Evolutionary conservation across 2,888 invertebrate species (phyloP), one percentile per base, ranked within the genome.

Genomic region (Celastrina argiolus): DNA sequence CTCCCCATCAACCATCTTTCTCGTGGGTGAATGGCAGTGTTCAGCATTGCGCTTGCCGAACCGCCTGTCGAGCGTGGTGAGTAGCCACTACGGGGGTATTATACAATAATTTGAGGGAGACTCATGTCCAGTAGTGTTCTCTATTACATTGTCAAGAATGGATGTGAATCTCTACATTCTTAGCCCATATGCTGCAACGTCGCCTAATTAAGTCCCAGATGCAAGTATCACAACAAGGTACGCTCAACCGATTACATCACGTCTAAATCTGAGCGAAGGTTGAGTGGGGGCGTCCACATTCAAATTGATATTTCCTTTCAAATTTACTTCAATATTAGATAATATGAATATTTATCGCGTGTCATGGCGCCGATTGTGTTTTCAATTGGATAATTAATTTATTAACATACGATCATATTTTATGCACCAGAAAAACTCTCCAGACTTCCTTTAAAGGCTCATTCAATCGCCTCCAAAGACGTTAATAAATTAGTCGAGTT

Each of bases 291-390:
- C 87, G 88, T 85, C 81, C 79, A 81, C 83, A 85, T 88, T 87
- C 86, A 85, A 83, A 81, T 83, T 79, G 84, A 86, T 86, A 87
- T 87, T 85, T 87, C 87, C 87, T 88, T 88, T 89, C 88, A 76
- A 86, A 87, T 84, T 79, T 74, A 80, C 79, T 79, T 80, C 78
- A 73, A 74, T 71, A 71, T 70, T 69, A 71, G 68, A 67, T 68
- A 73, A 69, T 69, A 70, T 66, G 63, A 66, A 69, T 69, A 71
- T 71, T 70, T 70, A 70, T 70, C 65, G 64, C 66, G 67, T 71
- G 69, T 70, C 68, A 66, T 67, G 69, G 67, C 70, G 69, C 59
- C 69, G 66, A 70, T 70, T 69, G 65, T 45, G 69, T 70, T 70
- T 70, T 68, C 64, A 71, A 71, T 70, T n/a, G 65, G 69, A 65